Evolutionary conservation across 2,888 invertebrate species (phyloP).

Genomic region (Oxytorus armatus): DNA sequence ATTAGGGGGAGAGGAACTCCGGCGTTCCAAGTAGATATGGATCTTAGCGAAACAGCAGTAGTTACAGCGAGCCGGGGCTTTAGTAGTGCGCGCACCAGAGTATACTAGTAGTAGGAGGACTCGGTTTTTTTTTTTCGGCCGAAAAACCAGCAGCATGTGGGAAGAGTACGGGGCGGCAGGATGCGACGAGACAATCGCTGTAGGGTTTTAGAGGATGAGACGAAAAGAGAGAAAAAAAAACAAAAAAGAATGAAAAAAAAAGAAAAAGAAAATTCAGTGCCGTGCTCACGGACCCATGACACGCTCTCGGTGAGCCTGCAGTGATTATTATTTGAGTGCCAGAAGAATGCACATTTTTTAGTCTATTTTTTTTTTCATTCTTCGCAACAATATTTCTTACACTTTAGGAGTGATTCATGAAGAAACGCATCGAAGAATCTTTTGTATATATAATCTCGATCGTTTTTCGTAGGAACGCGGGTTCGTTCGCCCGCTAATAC

Average conservation of each 20-base stretch:
- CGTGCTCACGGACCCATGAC: constrained; percentile 70
- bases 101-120: constrained; percentile 24
- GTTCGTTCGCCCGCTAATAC: constrained; percentile 46
- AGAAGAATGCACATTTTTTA: constrained; percentile 34
- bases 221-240: constrained; percentile 34
- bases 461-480: constrained; percentile 59
- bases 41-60: constrained; percentile 69
- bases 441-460: constrained; percentile 49
- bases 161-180: constrained; percentile 77
- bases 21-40: constrained; percentile 70
- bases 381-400: constrained; percentile 23
- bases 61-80: constrained; percentile 33
- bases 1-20: not conserved
- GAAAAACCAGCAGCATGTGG: constrained; percentile 71
- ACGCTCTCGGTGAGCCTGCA: constrained; percentile 58
- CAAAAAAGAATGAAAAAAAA: constrained; percentile 16
- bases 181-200: constrained; percentile 79
- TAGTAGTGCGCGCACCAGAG: constrained; percentile 29
- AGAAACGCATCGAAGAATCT: constrained; percentile 55
- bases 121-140: constrained; percentile 48
- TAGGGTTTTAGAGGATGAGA: constrained; percentile 53
- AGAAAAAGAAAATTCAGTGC: constrained; percentile 61
- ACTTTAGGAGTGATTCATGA: constrained; percentile 58
- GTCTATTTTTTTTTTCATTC: constrained; percentile 16
- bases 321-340: constrained; percentile 52